Evolutionary conservation across 1,140 invertebrate genomes (phyloP).

Genomic region (Anadara kagoshimensis): DNA sequence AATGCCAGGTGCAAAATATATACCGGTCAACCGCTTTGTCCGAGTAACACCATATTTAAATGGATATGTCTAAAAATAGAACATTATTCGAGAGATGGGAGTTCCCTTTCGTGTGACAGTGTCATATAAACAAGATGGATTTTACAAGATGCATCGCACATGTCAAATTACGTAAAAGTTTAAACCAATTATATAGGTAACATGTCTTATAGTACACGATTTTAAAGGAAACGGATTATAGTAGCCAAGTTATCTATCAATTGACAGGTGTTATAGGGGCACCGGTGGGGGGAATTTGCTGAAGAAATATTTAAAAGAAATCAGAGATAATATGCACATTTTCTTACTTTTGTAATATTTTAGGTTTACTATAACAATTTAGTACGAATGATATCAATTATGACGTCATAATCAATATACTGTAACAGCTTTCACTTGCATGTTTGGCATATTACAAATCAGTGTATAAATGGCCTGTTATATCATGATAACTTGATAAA

Average conservation of each 20-base stretch:
- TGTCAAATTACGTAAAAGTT: not conserved
- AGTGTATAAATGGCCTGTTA: too few species aligned
- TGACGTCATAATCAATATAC: too few species aligned
- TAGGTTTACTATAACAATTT: too few species aligned
- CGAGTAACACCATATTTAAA: slow-evolving; percentile 34
- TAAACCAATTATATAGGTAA: not conserved
- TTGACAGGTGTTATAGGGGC: not conserved
- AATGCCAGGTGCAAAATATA: slow-evolving; percentile 11
- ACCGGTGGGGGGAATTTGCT: not conserved
- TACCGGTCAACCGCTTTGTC: too few species aligned
- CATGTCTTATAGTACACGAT: not conserved
- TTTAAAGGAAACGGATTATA: not conserved
- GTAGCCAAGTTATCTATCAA: not conserved
- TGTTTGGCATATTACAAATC: too few species aligned
- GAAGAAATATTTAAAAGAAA: too few species aligned
- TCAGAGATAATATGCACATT: too few species aligned
- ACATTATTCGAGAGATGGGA: slow-evolving; percentile 15
- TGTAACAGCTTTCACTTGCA: too few species aligned
- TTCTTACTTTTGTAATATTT: too few species aligned
- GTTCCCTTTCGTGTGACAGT: slow-evolving; percentile 2
- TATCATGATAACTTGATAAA: too few species aligned
- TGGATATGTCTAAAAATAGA: slow-evolving; percentile 23
- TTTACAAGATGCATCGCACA: not conserved
- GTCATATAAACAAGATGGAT: not conserved
- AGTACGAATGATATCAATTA: too few species aligned